phyloP scores from a whole-genome alignment of 2,113 vertebrate genomes.

The Sebastes schlegelii region DNA sequence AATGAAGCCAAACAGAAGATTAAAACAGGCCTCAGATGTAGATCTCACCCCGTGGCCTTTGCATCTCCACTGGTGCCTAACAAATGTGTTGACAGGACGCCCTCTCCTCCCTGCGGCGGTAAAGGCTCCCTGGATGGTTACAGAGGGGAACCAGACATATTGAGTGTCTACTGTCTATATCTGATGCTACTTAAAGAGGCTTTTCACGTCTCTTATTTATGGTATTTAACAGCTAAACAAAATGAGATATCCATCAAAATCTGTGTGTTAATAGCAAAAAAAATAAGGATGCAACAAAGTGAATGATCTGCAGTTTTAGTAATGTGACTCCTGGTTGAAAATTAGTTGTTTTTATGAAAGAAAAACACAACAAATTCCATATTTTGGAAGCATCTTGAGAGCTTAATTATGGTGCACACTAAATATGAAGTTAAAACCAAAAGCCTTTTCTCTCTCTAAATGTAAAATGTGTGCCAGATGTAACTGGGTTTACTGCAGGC shows the following conservation, averaged over 20 bases:
- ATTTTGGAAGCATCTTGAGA: neutral
- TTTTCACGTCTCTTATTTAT: neutral
- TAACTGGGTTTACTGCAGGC: conserved; percentile 24
- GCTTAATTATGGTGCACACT: neutral
- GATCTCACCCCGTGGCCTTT: conserved; percentile 41
- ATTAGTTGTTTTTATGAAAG: neutral
- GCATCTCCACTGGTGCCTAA: conserved; percentile 77
- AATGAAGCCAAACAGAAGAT: neutral
- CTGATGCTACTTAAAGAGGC: neutral
- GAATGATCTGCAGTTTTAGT: neutral
- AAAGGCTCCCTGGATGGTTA: conserved; percentile 79
- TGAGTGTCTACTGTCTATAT: neutral
- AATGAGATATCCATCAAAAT: neutral
- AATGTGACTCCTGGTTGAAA: neutral
- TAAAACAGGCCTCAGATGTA: conserved; percentile 14
- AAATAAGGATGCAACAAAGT: neutral
- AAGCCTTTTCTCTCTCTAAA: neutral
- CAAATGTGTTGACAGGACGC: conserved; percentile 56
- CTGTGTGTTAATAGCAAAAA: neutral
- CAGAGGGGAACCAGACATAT: conserved; percentile 80
- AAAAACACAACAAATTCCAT: neutral
- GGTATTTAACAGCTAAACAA: neutral
- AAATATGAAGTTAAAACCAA: neutral
- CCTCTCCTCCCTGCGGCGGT: conserved; percentile 55
- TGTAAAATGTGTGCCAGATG: neutral